These are phyloP conservation scores for Nephotettix cincticeps DNA, from an alignment of 1,140 invertebrate genomes.

Conservation along the genomic window DNA sequence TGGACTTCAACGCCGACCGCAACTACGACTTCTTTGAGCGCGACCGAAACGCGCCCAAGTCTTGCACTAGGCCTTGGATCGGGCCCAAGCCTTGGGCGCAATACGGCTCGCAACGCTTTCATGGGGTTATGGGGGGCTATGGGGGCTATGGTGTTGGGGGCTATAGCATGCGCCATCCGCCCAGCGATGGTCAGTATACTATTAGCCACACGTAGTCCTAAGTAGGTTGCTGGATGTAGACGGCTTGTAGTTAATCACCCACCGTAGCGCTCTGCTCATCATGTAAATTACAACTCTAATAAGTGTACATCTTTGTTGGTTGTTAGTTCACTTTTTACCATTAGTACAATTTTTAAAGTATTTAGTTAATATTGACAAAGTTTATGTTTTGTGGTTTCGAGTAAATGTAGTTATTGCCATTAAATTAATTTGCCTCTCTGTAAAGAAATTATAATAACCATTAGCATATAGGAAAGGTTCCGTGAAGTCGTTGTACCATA, in stretches of 20 bases:
- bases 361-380: too few species aligned
- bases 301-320: too few species aligned
- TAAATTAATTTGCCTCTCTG: too few species aligned
- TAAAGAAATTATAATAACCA: too few species aligned
- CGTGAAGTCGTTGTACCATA: too few species aligned
- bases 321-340: too few species aligned
- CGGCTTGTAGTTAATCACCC: not conserved
- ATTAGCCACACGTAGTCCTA: not conserved
- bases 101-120: slow-evolving; percentile 21
- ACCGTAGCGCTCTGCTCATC: not conserved
- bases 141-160: slow-evolving; percentile 26
- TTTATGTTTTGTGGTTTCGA: too few species aligned
- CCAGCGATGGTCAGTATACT: slow-evolving; percentile 30
- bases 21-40: slow-evolving; percentile 76
- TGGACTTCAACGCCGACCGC: slow-evolving; percentile 64
- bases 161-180: slow-evolving; percentile 15
- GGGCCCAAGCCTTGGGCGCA: slow-evolving; percentile 18
- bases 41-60: slow-evolving; percentile 48
- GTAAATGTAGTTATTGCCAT: too few species aligned
- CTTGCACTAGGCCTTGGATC: slow-evolving; percentile 28
- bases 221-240: too few species aligned
- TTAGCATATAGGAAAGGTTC: too few species aligned
- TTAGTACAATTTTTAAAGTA: too few species aligned
- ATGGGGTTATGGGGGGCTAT: slow-evolving; percentile 16
- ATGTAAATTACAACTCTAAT: not conserved